Percentiles rank a stretch among this genome's conserved stretches.
phyloP scores from a whole-genome alignment of 1,140 invertebrate species.

The Bombyx mandarina region DNA sequence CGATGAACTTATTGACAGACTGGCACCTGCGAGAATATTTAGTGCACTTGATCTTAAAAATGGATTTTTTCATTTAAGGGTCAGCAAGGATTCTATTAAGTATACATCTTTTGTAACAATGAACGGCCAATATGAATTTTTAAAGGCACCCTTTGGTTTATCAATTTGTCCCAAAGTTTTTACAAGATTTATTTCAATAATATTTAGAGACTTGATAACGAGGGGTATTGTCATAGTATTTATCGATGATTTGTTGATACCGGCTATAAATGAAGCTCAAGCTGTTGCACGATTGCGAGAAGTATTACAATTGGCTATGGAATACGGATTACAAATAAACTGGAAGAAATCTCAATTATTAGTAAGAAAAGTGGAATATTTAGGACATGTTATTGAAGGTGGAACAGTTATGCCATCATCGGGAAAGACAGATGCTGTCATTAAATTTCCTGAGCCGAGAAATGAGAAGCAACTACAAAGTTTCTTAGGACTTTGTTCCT shows the following conservation, averaged over 20 bases:
- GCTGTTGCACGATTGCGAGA: constrained; percentile 4
- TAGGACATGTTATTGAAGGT: no score
- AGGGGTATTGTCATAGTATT: constrained; percentile 10
- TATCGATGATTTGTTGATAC: constrained; percentile 18
- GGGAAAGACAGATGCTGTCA: no score
- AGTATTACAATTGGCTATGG: constrained; percentile 21
- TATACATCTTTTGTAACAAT: constrained; percentile 24
- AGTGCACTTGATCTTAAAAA: constrained; percentile 20
- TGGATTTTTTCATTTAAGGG: constrained; percentile 17
- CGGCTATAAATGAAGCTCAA: constrained; percentile 4
- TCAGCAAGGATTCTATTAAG: constrained; percentile 15
- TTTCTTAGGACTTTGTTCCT: neutral
- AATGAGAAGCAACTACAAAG: no score
- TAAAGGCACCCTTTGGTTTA: constrained; percentile 20
- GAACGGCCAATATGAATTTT: constrained; percentile 20
- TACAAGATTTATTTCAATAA: constrained; percentile 16
- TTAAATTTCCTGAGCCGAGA: no score
- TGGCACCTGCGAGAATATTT: constrained; percentile 9
- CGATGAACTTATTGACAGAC: constrained; percentile 17
- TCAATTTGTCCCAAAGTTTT: constrained; percentile 17
- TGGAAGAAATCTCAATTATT: constrained; percentile 10
- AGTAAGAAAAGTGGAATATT: neutral
- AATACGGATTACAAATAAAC: constrained; percentile 38
- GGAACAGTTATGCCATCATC: no score
- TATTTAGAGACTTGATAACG: constrained; percentile 15